Percentiles rank a stretch among this genome's conserved stretches.
Conservation (phyloP, 2,113 vertebrate genomes). For the Phaetusa simplex region DNA sequence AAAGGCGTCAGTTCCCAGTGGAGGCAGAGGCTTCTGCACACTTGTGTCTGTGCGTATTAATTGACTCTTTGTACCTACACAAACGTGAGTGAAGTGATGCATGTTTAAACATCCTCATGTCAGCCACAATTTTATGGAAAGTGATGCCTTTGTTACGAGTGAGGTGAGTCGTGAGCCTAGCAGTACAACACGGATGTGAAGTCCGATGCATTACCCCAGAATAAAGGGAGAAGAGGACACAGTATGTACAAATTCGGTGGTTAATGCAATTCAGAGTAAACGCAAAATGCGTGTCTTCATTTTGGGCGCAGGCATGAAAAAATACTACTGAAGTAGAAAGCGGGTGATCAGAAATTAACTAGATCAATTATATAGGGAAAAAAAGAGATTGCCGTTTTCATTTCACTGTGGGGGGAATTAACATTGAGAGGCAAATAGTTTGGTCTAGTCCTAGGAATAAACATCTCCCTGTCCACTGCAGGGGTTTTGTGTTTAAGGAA, state of each 20-base stretch:
- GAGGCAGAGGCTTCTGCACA: background rate
- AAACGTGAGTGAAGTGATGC: background rate
- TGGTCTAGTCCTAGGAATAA: background rate
- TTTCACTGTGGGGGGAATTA: background rate
- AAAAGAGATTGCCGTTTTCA: background rate
- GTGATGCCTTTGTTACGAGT: background rate
- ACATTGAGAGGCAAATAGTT: background rate
- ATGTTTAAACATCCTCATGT: background rate
- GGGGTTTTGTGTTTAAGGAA: background rate
- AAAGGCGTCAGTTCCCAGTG: background rate
- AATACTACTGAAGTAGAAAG: background rate
- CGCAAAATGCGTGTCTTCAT: background rate
- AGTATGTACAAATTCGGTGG: background rate
- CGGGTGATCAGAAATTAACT: background rate
- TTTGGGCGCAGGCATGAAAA: background rate
- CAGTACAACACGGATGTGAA: background rate
- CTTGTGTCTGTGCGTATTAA: background rate
- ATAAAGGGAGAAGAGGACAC: background rate
- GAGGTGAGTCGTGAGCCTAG: background rate
- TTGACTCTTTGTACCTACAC: background rate
- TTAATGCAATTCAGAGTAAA: background rate
- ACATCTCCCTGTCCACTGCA: background rate
- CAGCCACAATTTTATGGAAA: background rate
- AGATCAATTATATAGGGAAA: background rate
- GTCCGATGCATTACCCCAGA: background rate